Base-by-base conservation (phyloP, 1,140 invertebrate species). In the Dinothrombium tinctorium region DNA sequence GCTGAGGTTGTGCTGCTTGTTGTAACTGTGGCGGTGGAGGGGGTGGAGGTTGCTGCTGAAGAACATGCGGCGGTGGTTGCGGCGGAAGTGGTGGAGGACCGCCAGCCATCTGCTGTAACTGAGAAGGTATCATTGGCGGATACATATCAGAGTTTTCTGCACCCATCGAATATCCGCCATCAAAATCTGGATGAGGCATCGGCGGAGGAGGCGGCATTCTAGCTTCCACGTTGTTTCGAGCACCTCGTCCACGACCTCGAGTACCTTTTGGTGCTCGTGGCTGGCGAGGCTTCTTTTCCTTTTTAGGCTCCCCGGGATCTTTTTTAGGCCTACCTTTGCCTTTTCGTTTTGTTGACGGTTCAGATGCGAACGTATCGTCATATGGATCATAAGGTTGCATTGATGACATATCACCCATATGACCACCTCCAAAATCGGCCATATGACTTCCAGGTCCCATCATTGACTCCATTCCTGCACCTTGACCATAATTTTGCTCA, bases 261-360 rank as follows among this genome's bases (percentile, higher is more conserved):
- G 35, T 14, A 11, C 33, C 26, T 40, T 40, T 33, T 26, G 44
- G 33, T 29, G 46, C 23, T 38, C 43, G 28, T 14, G 46, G 43
- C 19, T 21, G 21, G 19, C 46, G 39, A 15, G 46, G 46, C 31
- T 48, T 48, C 17, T 44, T 40, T 24, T 48, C 46, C 32, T 47
- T 48, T 21, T 48, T 48, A 2, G 45, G 35, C 22, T 39, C 28
- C 9, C n/a, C 9, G 6, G 32, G 15, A 29, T 44, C 46, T 37
- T 48, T 48, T 21, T 47, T 46, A 8, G 46, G 43, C 11, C 46
- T 25, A 28, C 46, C 43, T 40, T 48, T 48, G 6, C 35, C 43
- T 14, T 44, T 46, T 24, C 36, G 23, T 33, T 44, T 45, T 11
- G 21, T 26, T 17, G 45, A 23, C 11, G 43, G 47, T 28, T 48